Conservation (phyloP, 2,797 vertebrate species). For the Rhynchotus rufescens region DNA sequence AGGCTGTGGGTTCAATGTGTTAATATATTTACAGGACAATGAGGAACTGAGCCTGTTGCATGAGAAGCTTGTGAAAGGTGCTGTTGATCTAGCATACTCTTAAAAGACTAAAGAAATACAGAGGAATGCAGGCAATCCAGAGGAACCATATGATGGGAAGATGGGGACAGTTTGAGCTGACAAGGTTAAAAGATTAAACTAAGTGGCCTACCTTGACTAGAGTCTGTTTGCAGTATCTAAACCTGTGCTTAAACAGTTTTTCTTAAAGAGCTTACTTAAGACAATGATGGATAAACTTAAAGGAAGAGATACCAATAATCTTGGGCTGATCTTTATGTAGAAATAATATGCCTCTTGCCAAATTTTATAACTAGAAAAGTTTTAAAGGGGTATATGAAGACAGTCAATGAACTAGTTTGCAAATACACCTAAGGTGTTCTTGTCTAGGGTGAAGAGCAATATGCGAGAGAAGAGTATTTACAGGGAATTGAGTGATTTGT, state of each 20-base stretch:
- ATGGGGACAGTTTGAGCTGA: not conserved
- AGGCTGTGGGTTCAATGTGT: too few species aligned
- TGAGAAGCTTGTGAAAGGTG: not conserved
- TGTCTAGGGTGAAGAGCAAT: not conserved
- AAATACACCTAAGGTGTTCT: not conserved
- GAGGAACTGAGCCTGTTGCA: not conserved
- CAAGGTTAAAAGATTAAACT: not conserved
- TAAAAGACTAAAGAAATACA: not conserved
- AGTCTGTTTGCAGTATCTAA: not conserved
- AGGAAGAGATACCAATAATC: not conserved
- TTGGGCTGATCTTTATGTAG: not conserved
- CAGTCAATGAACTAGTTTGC: not conserved
- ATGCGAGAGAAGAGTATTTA: not conserved
- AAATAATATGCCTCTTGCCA: not conserved
- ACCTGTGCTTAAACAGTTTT: not conserved
- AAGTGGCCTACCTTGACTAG: fast-evolving
- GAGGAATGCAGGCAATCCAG: not conserved
- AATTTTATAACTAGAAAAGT: not conserved
- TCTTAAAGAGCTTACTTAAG: not conserved
- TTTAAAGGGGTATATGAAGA: not conserved
- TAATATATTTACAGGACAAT: not conserved
- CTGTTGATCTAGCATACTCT: not conserved
- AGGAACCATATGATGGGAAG: too few species aligned
- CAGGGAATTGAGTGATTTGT: not conserved
- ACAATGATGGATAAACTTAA: not conserved